phyloP scores from a whole-genome alignment of 2,797 vertebrate genomes.

The Tadarida brasiliensis region DNA sequence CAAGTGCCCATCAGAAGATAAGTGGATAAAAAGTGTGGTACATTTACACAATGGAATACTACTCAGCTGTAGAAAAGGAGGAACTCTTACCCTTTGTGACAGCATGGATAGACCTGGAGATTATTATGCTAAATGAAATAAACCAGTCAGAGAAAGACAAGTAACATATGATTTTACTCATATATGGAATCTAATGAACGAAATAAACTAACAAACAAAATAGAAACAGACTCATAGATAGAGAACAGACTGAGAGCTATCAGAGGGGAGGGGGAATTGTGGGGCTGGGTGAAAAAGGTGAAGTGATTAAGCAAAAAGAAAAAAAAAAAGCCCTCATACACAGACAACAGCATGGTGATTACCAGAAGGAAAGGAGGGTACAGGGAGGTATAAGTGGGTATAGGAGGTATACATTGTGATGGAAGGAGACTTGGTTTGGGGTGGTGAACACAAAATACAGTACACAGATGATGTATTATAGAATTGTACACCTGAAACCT shows the following conservation, averaged over 20 bases:
- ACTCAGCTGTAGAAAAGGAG: background rate
- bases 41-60: background rate
- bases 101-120: background rate
- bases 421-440: background rate
- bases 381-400: background rate
- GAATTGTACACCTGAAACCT: background rate
- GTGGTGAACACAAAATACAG: background rate
- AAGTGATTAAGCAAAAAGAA: background rate
- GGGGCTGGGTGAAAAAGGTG: background rate
- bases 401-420: background rate
- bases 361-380: background rate
- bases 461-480: background rate
- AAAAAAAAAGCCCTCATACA: background rate
- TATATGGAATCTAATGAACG: background rate
- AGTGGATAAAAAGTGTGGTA: background rate
- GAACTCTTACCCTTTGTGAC: background rate
- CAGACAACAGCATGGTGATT: background rate
- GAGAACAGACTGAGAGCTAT: background rate
- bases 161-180: background rate
- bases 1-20: background rate
- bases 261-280: background rate
- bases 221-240: background rate
- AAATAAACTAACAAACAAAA: background rate
- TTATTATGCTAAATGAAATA: background rate
- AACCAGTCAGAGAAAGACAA: background rate